A percentile compares a stretch with the other conserved stretches of the same genome.
These are phyloP conservation scores for Struthio camelus DNA, from an alignment of 2,113 vertebrate species.

Conservation along the genomic window DNA sequence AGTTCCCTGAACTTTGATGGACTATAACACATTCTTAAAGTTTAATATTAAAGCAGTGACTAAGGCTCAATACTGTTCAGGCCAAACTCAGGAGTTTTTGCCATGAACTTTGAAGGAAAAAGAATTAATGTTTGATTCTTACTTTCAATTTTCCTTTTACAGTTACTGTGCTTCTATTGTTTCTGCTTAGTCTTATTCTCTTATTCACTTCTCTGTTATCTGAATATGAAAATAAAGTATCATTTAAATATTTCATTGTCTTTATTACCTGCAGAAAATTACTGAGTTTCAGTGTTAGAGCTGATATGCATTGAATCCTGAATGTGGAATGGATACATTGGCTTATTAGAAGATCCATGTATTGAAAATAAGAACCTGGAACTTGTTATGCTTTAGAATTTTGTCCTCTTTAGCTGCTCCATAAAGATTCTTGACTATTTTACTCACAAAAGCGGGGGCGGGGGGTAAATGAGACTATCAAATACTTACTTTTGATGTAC, in stretches of 20 bases:
- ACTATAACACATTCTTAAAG: neutral
- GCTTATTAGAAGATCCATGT: neutral
- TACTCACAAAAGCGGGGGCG: neutral
- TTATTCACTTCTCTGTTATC: neutral
- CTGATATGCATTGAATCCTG: neutral
- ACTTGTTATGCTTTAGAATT: neutral
- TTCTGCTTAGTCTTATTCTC: neutral
- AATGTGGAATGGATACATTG: neutral
- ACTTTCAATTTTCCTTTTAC: neutral
- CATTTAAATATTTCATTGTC: neutral
- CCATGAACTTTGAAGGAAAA: neutral
- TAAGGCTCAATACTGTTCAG: neutral
- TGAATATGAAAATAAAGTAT: neutral
- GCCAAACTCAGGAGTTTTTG: neutral
- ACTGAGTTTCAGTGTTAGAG: neutral
- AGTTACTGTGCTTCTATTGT: neutral
- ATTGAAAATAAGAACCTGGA: neutral
- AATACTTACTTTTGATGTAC: neutral
- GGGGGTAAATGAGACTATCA: neutral
- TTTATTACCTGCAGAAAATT: neutral
- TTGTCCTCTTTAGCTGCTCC: neutral
- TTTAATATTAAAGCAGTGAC: neutral
- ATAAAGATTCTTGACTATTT: neutral
- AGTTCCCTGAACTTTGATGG: neutral
- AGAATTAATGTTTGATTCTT: neutral